phyloP scores from a whole-genome alignment of 2,113 vertebrate genomes.

The Dipodomys ordii region DNA sequence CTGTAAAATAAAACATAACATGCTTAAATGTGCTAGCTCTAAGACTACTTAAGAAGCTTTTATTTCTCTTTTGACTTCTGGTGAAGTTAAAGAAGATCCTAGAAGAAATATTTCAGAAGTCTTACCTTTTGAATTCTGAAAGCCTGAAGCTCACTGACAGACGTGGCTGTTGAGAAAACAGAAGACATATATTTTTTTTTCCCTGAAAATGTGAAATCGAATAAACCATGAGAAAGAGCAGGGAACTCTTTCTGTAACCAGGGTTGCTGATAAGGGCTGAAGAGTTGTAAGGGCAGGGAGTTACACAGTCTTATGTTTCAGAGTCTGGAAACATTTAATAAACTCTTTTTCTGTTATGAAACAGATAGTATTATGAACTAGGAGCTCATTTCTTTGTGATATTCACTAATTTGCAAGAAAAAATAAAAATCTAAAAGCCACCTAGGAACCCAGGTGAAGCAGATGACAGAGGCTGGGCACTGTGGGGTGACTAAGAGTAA shows the following conservation, averaged over 20 bases:
- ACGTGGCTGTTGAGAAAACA: conserved; percentile 73
- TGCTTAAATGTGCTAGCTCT: background rate
- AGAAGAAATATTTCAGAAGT: conserved; percentile 45
- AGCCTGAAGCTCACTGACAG: conserved; percentile 60
- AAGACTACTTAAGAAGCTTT: background rate
- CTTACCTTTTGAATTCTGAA: conserved; percentile 74
- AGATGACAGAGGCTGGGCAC: background rate
- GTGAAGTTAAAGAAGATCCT: conserved; percentile 19
- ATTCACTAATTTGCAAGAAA: background rate
- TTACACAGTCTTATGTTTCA: background rate
- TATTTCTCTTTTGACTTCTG: background rate
- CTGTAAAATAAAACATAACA: background rate
- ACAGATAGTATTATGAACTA: background rate
- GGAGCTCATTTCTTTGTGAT: background rate
- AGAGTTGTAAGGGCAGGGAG: background rate
- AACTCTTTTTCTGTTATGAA: conserved; percentile 33
- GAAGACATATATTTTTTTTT: conserved; percentile 1
- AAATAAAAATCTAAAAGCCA: background rate
- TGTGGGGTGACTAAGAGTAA: background rate
- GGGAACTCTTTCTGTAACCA: background rate
- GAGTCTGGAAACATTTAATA: conserved; percentile 9
- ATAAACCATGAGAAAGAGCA: background rate
- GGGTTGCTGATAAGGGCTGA: background rate
- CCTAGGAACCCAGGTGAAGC: background rate
- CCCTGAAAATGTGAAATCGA: conserved; percentile 37